These are phyloP conservation scores for Scomber colias DNA, from an alignment of 2,113 vertebrate species.

Conservation along the genomic window DNA sequence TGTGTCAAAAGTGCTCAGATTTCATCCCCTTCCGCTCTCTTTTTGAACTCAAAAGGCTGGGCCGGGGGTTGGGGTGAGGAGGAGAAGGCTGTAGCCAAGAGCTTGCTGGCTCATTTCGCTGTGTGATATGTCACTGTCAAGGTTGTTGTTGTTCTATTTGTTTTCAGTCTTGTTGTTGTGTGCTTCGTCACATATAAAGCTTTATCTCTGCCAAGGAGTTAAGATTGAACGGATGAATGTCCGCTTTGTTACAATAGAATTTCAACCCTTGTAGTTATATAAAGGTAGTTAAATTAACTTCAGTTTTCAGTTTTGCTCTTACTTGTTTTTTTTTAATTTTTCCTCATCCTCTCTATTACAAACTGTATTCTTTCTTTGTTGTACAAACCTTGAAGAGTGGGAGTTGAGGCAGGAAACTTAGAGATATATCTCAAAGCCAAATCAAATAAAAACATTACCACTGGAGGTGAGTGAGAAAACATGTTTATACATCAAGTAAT, in stretches of 20 bases:
- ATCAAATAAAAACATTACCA: no score
- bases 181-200: constrained; percentile 10
- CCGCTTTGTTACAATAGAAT: neutral
- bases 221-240: neutral
- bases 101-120: constrained; percentile 32
- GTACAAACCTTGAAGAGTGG: no score
- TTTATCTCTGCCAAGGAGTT: neutral
- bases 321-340: neutral
- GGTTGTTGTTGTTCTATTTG: constrained; percentile 31
- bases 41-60: constrained; percentile 55
- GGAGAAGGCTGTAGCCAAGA: constrained; percentile 30
- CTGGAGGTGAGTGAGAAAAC: no score
- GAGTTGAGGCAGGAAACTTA: no score
- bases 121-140: constrained; percentile 36
- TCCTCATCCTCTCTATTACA: no score
- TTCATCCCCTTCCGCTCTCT: constrained; percentile 64
- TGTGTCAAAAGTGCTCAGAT: constrained; percentile 90
- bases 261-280: neutral
- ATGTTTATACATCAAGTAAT: no score
- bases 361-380: no score
- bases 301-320: neutral
- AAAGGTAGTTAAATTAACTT: neutral
- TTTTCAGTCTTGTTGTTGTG: constrained; percentile 22
- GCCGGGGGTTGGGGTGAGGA: constrained; percentile 37
- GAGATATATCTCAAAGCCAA: no score